phyloP scores from a whole-genome alignment of 2,888 invertebrate genomes.

The Archips crataeganus region DNA sequence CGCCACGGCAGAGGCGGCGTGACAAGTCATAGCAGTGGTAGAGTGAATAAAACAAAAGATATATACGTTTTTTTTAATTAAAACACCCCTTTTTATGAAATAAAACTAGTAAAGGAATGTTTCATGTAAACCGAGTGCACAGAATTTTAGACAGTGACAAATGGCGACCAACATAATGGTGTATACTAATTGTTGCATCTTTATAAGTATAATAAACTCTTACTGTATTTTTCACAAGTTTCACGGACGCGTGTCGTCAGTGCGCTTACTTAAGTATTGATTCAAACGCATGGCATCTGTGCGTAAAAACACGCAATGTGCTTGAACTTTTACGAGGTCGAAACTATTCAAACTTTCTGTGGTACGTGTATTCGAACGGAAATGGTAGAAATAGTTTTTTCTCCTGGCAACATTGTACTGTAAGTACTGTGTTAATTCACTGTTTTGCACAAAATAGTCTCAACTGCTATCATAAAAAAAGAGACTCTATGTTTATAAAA shows the following conservation, averaged over 20 bases:
- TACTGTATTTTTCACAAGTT: too few species aligned
- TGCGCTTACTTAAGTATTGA: too few species aligned
- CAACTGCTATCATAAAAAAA: not conserved
- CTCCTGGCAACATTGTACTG: not conserved
- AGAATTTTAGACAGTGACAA: too few species aligned
- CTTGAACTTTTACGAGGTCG: too few species aligned
- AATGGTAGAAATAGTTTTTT: conserved; percentile 4
- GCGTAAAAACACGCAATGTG: too few species aligned
- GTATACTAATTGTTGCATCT: too few species aligned
- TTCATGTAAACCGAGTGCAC: too few species aligned
- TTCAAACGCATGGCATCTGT: too few species aligned
- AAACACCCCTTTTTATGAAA: not conserved
- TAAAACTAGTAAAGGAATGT: too few species aligned
- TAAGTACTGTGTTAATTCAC: not conserved
- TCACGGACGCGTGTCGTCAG: too few species aligned
- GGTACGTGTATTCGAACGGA: not conserved
- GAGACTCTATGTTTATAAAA: not conserved
- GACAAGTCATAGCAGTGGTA: not conserved
- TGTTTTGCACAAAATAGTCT: not conserved
- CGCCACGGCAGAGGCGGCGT: conserved; percentile 20
- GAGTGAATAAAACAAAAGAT: not conserved
- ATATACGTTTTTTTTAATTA: not conserved
- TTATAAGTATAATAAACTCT: too few species aligned
- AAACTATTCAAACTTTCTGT: not conserved
- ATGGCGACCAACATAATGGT: too few species aligned